A percentile compares a stretch with the other conserved stretches of the same genome.
Conservation (phyloP, 2,888 invertebrate genomes). For the Lymantria dispar region DNA sequence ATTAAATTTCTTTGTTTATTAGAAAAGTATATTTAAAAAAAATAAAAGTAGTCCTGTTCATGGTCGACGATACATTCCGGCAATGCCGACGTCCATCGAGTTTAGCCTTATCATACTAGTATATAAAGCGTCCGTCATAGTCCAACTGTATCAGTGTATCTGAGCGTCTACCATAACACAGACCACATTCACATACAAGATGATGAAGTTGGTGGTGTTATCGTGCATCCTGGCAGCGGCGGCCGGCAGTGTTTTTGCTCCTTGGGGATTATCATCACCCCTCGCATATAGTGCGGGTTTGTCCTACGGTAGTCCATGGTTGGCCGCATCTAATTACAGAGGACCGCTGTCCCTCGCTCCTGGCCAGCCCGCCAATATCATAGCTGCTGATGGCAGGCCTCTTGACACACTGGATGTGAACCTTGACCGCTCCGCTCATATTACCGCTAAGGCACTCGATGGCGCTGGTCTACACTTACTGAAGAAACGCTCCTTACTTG, state of each 20-base stretch:
- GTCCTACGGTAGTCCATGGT: slow-evolving; percentile 9
- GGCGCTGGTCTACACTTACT: slow-evolving; percentile 42
- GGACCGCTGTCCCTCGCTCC: slow-evolving; percentile 68
- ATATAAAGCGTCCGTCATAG: slow-evolving; percentile 47
- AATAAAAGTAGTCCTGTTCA: slow-evolving; percentile 53
- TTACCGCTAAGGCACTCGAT: slow-evolving; percentile 54
- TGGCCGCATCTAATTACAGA: slow-evolving; percentile 55
- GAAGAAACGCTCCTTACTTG: slow-evolving; percentile 57
- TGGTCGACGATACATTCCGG: not conserved
- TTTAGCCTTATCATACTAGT: slow-evolving; percentile 36
- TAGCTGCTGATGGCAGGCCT: slow-evolving; percentile 67
- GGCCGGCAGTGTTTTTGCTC: slow-evolving; percentile 55
- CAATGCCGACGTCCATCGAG: slow-evolving; percentile 38
- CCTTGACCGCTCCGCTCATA: slow-evolving; percentile 64
- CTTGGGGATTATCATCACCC: slow-evolving; percentile 7
- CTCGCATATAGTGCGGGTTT: slow-evolving; percentile 27
- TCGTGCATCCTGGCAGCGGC: slow-evolving; percentile 83
- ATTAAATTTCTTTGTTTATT: too few species aligned
- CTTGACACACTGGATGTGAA: slow-evolving; percentile 71
- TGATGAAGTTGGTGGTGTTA: slow-evolving; percentile 84
- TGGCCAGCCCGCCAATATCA: slow-evolving; percentile 67
- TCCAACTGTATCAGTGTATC: not conserved
- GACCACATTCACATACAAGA: slow-evolving; percentile 59
- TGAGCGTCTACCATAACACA: slow-evolving; percentile 57
- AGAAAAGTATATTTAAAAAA: too few species aligned